These are phyloP conservation scores for Semotilus atromaculatus DNA, from an alignment of 2,797 vertebrate species.

Conservation along the genomic window DNA sequence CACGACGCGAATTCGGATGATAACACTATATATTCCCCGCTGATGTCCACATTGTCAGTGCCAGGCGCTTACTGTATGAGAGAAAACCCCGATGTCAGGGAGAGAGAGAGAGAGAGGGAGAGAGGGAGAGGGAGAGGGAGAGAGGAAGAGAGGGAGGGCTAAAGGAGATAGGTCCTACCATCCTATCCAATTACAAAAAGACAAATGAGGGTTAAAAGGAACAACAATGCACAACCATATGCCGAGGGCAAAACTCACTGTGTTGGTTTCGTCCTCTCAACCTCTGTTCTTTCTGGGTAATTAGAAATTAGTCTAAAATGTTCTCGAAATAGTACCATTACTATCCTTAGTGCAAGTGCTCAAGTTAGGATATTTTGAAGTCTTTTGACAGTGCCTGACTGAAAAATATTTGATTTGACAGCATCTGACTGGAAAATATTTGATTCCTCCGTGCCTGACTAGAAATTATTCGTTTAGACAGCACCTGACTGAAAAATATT, in stretches of 20 bases:
- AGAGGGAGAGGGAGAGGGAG: neutral
- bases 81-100: slow-evolving; percentile 59
- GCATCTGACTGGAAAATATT: no score
- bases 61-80: slow-evolving; percentile 59
- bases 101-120: slow-evolving; percentile 32
- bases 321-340: neutral
- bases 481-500: no score
- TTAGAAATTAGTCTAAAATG: neutral
- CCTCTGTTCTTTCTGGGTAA: neutral
- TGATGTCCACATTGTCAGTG: slow-evolving; percentile 69
- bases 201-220: slow-evolving; percentile 78
- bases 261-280: neutral
- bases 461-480: no score
- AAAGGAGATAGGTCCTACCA: slow-evolving; percentile 58
- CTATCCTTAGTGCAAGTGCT: neutral
- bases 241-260: neutral
- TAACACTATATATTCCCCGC: slow-evolving; percentile 65
- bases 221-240: slow-evolving; percentile 59
- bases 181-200: slow-evolving; percentile 83
- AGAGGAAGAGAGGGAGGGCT: slow-evolving; percentile 28
- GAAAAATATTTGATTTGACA: neutral
- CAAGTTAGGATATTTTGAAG: neutral
- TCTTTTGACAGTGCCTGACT: neutral
- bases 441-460: no score
- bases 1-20: slow-evolving; percentile 44